A percentile compares a stretch with the other conserved stretches of the same genome.
These are phyloP conservation scores for Axis porcinus DNA, from an alignment of 2,113 vertebrate genomes.

Conservation along the genomic window DNA sequence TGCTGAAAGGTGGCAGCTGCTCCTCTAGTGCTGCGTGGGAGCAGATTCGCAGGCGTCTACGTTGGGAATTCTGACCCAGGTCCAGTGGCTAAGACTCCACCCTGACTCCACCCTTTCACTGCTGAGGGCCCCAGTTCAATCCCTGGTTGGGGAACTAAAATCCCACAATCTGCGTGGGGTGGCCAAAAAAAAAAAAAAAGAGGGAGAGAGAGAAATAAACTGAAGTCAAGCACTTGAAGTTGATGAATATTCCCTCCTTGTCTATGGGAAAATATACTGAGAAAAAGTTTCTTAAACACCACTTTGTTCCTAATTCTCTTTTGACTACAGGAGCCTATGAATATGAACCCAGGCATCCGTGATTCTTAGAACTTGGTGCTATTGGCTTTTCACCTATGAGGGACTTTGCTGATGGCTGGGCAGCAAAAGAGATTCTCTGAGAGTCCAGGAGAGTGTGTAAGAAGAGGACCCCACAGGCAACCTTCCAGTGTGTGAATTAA, in stretches of 20 bases:
- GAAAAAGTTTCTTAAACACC: background rate
- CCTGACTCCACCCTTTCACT: too few species aligned
- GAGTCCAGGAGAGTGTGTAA: background rate
- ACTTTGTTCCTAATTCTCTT: background rate
- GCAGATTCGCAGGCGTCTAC: fast-evolving
- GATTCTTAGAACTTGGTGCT: background rate
- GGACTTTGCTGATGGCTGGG: background rate
- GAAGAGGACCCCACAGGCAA: background rate
- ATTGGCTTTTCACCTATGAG: background rate
- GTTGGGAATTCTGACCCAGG: background rate
- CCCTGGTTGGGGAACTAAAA: background rate
- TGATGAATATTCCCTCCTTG: fast-evolving
- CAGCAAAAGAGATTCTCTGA: background rate
- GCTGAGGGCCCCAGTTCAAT: background rate
- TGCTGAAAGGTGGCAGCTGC: background rate
- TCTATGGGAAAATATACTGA: background rate
- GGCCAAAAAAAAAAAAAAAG: background rate
- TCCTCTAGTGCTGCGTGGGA: background rate
- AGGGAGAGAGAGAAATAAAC: background rate
- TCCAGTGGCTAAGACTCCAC: too few species aligned
- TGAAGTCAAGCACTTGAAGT: too few species aligned
- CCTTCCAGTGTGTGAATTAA: background rate
- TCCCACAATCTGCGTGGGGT: fast-evolving
- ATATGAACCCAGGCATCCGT: background rate
- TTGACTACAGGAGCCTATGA: background rate